A percentile compares a stretch with the other conserved stretches of the same genome.
Evolutionary conservation across 2,113 vertebrate species (phyloP).

Genomic region (Poeciliopsis prolifica): DNA sequence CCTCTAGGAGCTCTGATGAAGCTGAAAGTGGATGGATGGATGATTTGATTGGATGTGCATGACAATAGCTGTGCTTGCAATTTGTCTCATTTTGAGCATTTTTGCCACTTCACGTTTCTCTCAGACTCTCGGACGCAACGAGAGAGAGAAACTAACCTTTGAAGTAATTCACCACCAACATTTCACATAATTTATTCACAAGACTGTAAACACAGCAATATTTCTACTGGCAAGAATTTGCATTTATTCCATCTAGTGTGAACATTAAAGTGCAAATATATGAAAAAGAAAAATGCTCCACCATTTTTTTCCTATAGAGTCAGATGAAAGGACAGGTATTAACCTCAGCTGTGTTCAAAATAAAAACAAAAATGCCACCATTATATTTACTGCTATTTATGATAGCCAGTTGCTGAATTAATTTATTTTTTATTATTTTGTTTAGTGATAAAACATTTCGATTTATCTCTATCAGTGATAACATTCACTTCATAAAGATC

Average conservation of each 20-base stretch:
- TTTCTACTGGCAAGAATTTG: constrained; percentile 6
- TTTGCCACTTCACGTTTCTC: not conserved
- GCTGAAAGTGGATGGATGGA: no score
- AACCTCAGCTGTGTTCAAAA: not conserved
- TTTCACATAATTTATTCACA: constrained; percentile 5
- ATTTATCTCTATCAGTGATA: not conserved
- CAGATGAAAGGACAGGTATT: not conserved
- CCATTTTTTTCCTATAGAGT: not conserved
- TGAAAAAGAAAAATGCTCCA: not conserved
- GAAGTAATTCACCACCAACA: not conserved
- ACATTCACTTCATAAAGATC: no score
- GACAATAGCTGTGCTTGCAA: not conserved
- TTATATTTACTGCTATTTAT: not conserved
- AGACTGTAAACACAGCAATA: not conserved
- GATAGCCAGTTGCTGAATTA: not conserved
- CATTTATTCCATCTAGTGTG: not conserved
- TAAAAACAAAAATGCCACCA: not conserved
- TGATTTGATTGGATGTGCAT: not conserved
- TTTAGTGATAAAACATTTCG: not conserved
- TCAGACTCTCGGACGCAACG: not conserved
- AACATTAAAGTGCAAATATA: not conserved
- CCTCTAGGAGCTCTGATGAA: no score
- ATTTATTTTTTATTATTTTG: not conserved
- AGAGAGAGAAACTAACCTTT: not conserved
- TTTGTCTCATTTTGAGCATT: not conserved